Evolutionary conservation across 2,113 vertebrate genomes (phyloP), one percentile per base, ranked within the genome.

Genomic region (Naja naja): DNA sequence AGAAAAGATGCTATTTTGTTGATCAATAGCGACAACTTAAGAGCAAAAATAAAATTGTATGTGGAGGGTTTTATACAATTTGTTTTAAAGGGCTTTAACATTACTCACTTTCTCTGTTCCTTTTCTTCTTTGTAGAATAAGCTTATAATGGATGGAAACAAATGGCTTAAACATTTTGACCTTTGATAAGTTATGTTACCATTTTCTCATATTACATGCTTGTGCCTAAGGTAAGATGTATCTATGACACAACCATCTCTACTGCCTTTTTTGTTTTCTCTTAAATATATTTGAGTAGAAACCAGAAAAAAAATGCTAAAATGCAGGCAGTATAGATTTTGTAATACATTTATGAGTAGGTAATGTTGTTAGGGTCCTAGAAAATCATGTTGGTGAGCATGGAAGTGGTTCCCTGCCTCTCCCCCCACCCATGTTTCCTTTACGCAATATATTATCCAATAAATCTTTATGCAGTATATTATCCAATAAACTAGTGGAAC

Each of bases 1-100:
- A 90, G 93, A 96, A 92, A 92, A 88, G n/a, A 95, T 92, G 86
- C 95, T 93, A 34, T 96, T 97, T 95, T 96, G 94, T 45, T 81
- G 43, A 94, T 92, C 95, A 95, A 90, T 94, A 97, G 25, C 85
- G 43, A 91, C 53, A 53, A 12, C 43, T 93, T 74, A 1, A 3
- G 90, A 95, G 74, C 52, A 92, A 92, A 94, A 91, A 60, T n/a
- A 94, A 81, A 74, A 58, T 94, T 94, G 90, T 87, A 3, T 90
- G 54, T 34, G 88, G 96, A 95, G 90, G 81, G 95, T 93, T 96
- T 90, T 94, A 74, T 90, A 93, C 4, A 93, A 94, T 56, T 94
- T 92, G 92, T 93, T 95, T 96, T 94, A 53, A 89, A 91, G 94
- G 90, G 69, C 87, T 92, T 92, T 94, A 95, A 20, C 34, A 30